These are phyloP conservation scores for Andrena hattorfiana DNA, from an alignment of 2,888 invertebrate species.

Conservation along the genomic window DNA sequence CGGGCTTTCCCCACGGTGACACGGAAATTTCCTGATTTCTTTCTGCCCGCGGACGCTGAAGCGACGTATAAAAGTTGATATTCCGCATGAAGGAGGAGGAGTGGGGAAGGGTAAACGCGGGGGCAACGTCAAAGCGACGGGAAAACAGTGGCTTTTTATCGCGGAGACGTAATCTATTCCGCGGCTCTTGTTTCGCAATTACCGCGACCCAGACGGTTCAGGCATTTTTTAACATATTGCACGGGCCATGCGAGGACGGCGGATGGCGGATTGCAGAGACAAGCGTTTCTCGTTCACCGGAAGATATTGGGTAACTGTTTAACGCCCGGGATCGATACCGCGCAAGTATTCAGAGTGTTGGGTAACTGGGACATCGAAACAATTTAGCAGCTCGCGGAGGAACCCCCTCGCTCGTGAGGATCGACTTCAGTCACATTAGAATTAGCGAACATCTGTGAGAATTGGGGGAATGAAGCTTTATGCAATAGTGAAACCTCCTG, in stretches of 20 bases:
- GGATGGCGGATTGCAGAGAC: neutral
- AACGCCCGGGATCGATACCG: conserved; percentile 18
- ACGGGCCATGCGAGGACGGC: neutral
- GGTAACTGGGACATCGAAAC: no score
- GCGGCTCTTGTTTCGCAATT: conserved; percentile 40
- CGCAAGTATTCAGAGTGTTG: neutral
- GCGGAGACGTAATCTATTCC: conserved; percentile 39
- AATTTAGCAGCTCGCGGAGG: no score
- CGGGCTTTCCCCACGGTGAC: conserved; percentile 22
- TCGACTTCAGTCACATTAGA: no score
- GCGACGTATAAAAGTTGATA: conserved; percentile 41
- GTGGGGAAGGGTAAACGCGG: conserved; percentile 41
- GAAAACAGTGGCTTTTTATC: conserved; percentile 53
- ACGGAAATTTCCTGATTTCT: conserved; percentile 57
- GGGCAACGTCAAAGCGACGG: conserved; percentile 51
- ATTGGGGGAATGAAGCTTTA: no score
- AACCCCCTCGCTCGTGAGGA: no score
- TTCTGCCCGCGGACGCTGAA: conserved; percentile 15
- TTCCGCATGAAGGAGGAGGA: conserved; percentile 22
- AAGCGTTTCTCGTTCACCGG: conserved; percentile 14
- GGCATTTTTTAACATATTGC: conserved; percentile 12
- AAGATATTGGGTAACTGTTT: neutral
- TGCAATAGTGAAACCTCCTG: no score
- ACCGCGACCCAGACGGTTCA: conserved; percentile 2
- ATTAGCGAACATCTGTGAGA: no score